A percentile compares a stretch with the other conserved stretches of the same genome.
These are phyloP conservation scores for Gephyroberyx darwinii DNA, from an alignment of 2,797 vertebrate species.

Conservation along the genomic window DNA sequence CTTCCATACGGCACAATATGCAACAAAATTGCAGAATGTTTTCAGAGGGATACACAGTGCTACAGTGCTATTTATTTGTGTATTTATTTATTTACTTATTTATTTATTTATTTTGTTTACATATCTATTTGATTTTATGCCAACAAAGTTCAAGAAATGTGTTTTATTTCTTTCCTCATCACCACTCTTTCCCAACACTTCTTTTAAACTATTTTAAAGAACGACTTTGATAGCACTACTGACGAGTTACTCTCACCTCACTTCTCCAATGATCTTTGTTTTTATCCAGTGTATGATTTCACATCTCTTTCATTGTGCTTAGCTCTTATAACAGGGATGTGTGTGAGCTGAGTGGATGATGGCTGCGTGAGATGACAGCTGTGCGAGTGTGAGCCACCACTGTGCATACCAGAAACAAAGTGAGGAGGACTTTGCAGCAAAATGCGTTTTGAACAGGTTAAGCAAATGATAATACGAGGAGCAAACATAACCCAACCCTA, in stretches of 20 bases:
- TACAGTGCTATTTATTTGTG: slow-evolving; percentile 44
- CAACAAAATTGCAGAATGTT: slow-evolving; percentile 75
- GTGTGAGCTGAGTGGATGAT: slow-evolving; percentile 42
- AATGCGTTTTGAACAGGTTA: slow-evolving; percentile 39
- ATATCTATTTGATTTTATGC: slow-evolving; percentile 31
- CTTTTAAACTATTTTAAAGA: slow-evolving; percentile 21
- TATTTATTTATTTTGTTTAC: slow-evolving; percentile 56
- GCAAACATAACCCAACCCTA: slow-evolving; percentile 50
- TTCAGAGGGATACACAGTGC: slow-evolving; percentile 63
- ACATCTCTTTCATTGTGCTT: slow-evolving; percentile 34
- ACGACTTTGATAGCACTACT: slow-evolving; percentile 23
- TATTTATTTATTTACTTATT: slow-evolving; percentile 28
- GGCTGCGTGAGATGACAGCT: slow-evolving; percentile 26
- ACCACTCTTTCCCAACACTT: neutral
- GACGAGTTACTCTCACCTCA: slow-evolving; percentile 32
- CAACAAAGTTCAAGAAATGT: slow-evolving; percentile 38
- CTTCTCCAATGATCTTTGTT: slow-evolving; percentile 37
- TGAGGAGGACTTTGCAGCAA: slow-evolving; percentile 21
- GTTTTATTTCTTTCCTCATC: slow-evolving; percentile 21
- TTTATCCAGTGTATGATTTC: slow-evolving; percentile 10
- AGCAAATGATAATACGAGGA: slow-evolving; percentile 5
- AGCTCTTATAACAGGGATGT: slow-evolving; percentile 39
- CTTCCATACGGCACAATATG: slow-evolving; percentile 81
- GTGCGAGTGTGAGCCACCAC: slow-evolving; percentile 10
- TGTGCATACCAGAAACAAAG: slow-evolving; percentile 2